Percentiles rank a stretch among this genome's conserved stretches.
phyloP scores from a whole-genome alignment of 2,113 vertebrate genomes.

The Ariopsis seemanni region DNA sequence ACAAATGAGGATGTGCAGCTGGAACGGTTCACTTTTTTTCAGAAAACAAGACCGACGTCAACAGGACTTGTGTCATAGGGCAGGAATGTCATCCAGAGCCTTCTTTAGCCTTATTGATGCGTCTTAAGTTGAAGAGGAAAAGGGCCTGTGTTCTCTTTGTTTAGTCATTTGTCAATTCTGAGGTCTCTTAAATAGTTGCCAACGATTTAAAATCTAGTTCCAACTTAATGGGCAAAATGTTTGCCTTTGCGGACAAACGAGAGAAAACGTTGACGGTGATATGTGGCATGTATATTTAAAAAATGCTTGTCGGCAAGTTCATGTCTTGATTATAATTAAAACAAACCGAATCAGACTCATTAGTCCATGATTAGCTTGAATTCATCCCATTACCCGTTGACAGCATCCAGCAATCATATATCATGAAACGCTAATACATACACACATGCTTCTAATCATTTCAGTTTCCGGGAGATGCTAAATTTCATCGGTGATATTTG shows the following conservation, averaged over 20 bases:
- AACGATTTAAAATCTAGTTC: neutral
- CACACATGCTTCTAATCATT: constrained; percentile 17
- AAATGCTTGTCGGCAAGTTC: neutral
- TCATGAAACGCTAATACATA: neutral
- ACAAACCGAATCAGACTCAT: constrained; percentile 3
- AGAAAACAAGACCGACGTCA: constrained; percentile 6
- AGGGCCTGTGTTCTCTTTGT: neutral
- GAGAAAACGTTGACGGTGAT: neutral
- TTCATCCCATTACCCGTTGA: constrained; percentile 2
- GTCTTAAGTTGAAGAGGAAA: constrained; percentile 30
- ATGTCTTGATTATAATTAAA: constrained; percentile 13
- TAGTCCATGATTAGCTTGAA: constrained; percentile 15
- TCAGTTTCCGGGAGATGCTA: neutral
- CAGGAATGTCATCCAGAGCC: constrained; percentile 27
- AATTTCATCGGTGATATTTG: neutral
- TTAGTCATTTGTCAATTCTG: constrained; percentile 9
- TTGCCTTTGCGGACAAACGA: neutral
- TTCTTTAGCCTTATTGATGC: constrained; percentile 24
- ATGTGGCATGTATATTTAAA: neutral
- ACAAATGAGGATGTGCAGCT: neutral
- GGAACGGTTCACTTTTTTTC: constrained; percentile 16
- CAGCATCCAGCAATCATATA: constrained; percentile 8
- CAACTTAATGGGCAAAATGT: neutral
- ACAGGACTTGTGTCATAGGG: constrained; percentile 24
- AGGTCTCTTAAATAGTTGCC: neutral